These are phyloP conservation scores for Melospiza georgiana DNA, from an alignment of 2,113 vertebrate genomes.

Conservation along the genomic window DNA sequence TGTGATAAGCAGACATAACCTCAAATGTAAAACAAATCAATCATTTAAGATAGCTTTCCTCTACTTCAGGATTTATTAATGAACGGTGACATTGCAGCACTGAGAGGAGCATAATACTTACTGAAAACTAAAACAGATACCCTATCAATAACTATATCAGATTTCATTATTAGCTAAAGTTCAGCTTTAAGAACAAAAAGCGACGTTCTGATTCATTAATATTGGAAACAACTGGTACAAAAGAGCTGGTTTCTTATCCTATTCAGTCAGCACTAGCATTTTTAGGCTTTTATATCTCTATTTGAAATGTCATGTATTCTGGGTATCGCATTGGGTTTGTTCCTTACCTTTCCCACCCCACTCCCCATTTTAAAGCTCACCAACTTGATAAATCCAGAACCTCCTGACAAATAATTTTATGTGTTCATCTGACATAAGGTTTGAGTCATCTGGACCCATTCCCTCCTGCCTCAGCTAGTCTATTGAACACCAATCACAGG, in stretches of 20 bases:
- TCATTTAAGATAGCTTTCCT: not conserved
- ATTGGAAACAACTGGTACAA: not conserved
- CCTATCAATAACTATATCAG: not conserved
- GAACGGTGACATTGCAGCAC: not conserved
- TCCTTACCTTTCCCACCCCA: not conserved
- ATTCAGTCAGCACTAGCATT: not conserved
- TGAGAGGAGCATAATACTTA: not conserved
- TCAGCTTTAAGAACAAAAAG: not conserved
- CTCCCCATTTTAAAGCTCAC: not conserved
- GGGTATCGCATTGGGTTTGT: not conserved
- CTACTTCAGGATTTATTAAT: not conserved
- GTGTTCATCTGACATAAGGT: slow-evolving; percentile 31
- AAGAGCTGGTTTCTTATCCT: not conserved
- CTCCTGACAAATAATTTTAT: slow-evolving; percentile 66
- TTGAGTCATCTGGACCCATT: slow-evolving; percentile 76
- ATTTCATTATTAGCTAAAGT: not conserved
- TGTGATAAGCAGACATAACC: not conserved
- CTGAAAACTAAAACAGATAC: not conserved
- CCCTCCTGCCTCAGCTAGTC: slow-evolving; percentile 84
- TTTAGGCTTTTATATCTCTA: not conserved
- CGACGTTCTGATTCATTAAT: not conserved
- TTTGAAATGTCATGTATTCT: not conserved
- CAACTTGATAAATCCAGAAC: slow-evolving; percentile 65
- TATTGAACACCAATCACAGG: slow-evolving; percentile 79
- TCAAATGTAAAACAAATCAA: not conserved